Base-by-base conservation (phyloP, 2,113 vertebrate species). In the Aegotheles bennettii region DNA sequence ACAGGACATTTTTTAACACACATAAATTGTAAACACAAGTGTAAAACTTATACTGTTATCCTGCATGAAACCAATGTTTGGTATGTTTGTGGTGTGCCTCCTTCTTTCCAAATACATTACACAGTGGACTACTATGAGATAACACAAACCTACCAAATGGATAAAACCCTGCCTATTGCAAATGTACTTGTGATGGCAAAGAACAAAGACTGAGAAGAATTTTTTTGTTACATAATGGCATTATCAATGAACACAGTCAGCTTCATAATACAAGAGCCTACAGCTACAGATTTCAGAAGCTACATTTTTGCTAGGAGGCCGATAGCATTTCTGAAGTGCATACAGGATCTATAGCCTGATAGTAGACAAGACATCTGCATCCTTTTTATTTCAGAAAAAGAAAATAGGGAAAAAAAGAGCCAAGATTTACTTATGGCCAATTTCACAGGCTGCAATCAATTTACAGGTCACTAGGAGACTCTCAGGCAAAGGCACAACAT, bases 371-470 rank as follows among this genome's bases (percentile, higher is more conserved):
- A 18, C 90, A 86, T 48, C 64, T 90, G 68, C 60, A 65, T 53
- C 64, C 47, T 64, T 86, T 92, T 75, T 77, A 77, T 75, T 90
- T 87, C 61, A 84, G 76, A 65, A 73, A 59, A 86, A 74, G 19
- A 71, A 60, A 70, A 60, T 14, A 36, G 26, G 2, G 25, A 26
- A 11, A 25, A 26, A 36, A 61, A 31, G 7, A 38, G 42, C 64
- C 38, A 83, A 89, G 42, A 69, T 93, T 89, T 95, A 77, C 86
- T 97, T 94, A 74, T 24, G 82, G 77, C 73, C 3, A 83, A 33
- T 97, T 96, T 94, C 85, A 84, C 77, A 85, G 77, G 36, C 73
- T 92, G 81, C 63, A 91, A 45, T 95, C 88, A 92, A 85, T 95
- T 96, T 87, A 74, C 77, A 84, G 90, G 84, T 93, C 89, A 93